Base-by-base conservation (phyloP, 2,888 invertebrate genomes). In the Branchellion lobata region DNA sequence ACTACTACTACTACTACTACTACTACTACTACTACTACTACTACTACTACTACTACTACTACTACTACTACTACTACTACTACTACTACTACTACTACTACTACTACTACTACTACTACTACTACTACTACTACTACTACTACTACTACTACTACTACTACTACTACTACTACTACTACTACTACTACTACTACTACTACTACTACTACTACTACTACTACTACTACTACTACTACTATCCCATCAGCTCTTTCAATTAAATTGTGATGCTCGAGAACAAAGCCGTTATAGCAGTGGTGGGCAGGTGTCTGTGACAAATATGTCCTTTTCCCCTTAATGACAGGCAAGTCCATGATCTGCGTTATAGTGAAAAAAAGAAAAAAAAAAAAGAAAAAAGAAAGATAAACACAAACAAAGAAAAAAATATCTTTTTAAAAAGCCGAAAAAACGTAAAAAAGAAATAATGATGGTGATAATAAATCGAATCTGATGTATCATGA, bases 21-120 rank as follows among this genome's bases (percentile, higher is more conserved):
- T n/a, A n/a, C n/a, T n/a, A n/a, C n/a, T n/a, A n/a, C n/a, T n/a
- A n/a, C n/a, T n/a, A n/a, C n/a, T n/a, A n/a, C n/a, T n/a, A n/a
- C n/a, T 65, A 11, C 11, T 65, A 8, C 29, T 21, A 65, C 65
- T 65, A 65, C 65, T 65, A 65, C 65, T 65, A 65, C 65, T 65
- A 65, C 5, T 65, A 65, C 5, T 65, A 53, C 65, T 65, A 65
- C 65, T 65, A 21, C 65, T 65, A 65, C 5, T 65, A 65, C 65
- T 65, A 65, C 65, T 65, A 65, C 65, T 65, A 65, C 65, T 65
- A 65, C 65, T 65, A 65, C 65, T 65, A 65, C 65, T 65, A 65
- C 65, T 65, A 65, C 65, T 65, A 65, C 65, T 65, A 65, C 65
- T 65, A 65, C 65, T 65, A 65, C 65, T 65, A 65, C 65, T 65